These are phyloP conservation scores for Brachyptera putata DNA, from an alignment of 2,888 invertebrate genomes.

Conservation along the genomic window DNA sequence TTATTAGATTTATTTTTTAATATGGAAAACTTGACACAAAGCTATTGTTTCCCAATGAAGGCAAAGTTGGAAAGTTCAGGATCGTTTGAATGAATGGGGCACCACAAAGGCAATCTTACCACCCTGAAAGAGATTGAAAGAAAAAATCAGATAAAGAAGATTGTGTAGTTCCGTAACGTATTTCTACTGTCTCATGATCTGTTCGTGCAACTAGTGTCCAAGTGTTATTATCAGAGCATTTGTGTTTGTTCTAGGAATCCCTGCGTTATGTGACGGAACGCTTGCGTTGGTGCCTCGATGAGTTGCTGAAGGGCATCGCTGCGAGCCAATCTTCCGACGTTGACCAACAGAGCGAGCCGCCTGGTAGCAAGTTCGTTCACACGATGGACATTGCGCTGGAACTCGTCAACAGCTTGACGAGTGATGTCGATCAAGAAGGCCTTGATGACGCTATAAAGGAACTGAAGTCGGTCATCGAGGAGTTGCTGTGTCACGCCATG, in stretches of 20 bases:
- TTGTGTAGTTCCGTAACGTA: no score
- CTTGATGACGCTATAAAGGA: slow-evolving; percentile 38
- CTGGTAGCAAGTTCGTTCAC: slow-evolving; percentile 18
- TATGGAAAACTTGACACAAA: no score
- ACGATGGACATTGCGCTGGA: slow-evolving; percentile 44
- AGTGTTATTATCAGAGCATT: background rate
- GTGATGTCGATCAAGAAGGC: slow-evolving; percentile 31
- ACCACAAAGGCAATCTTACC: no score
- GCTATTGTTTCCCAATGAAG: no score
- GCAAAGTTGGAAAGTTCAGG: no score
- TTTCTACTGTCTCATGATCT: no score
- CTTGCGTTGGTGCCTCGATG: slow-evolving; percentile 41
- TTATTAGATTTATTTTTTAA: no score
- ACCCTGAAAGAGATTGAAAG: no score
- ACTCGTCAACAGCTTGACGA: background rate
- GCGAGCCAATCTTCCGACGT: slow-evolving; percentile 39
- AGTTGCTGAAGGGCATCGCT: slow-evolving; percentile 40
- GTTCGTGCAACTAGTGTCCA: no score
- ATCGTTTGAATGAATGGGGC: no score
- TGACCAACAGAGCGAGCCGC: slow-evolving; percentile 33
- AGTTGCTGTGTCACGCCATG: slow-evolving; percentile 46
- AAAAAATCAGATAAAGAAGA: no score
- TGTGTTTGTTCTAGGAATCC: slow-evolving; percentile 37
- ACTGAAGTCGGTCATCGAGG: slow-evolving; percentile 43
- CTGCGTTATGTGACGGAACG: slow-evolving; percentile 43